Percentiles rank a stretch among this genome's conserved stretches.
Conservation (phyloP, 1,140 invertebrate genomes). For the Zaprionus taronus region DNA sequence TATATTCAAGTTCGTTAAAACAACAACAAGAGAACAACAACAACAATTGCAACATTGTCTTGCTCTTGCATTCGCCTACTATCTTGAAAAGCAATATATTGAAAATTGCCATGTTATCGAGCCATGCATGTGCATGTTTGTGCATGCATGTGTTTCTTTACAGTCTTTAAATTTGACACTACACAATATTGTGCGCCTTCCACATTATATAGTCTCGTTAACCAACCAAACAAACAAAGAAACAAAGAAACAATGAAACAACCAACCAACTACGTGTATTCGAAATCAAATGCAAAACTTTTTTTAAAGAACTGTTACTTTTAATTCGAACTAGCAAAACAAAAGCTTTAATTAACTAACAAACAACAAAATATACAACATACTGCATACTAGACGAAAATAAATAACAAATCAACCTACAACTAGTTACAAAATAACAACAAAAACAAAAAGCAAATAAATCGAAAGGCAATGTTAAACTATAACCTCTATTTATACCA, state of each 20-base stretch:
- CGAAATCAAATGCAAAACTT: conserved; percentile 50
- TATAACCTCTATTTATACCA: conserved; percentile 26
- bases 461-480: conserved; percentile 6
- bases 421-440: conserved; percentile 36
- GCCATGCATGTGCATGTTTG: neutral
- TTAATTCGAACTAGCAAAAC: conserved; percentile 23
- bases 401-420: neutral
- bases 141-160: conserved; percentile 4
- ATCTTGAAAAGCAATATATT: conserved; percentile 53
- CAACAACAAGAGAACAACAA: conserved; percentile 7
- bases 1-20: conserved; percentile 14
- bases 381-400: conserved; percentile 7
- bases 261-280: conserved; percentile 51
- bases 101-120: conserved; percentile 31
- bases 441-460: conserved; percentile 15
- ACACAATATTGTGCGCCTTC: conserved; percentile 46
- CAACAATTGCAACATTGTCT: conserved; percentile 10
- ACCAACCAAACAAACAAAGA: conserved; percentile 6
- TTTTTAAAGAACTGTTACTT: conserved; percentile 32
- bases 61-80: conserved; percentile 12
- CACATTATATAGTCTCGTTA: conserved; percentile 17
- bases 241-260: conserved; percentile 10
- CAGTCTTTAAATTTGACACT: conserved; percentile 42
- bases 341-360: conserved; percentile 40
- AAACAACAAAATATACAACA: conserved; percentile 11